These are phyloP conservation scores for Hirtodrosophila confusa DNA, from an alignment of 2,888 invertebrate species.

Conservation along the genomic window DNA sequence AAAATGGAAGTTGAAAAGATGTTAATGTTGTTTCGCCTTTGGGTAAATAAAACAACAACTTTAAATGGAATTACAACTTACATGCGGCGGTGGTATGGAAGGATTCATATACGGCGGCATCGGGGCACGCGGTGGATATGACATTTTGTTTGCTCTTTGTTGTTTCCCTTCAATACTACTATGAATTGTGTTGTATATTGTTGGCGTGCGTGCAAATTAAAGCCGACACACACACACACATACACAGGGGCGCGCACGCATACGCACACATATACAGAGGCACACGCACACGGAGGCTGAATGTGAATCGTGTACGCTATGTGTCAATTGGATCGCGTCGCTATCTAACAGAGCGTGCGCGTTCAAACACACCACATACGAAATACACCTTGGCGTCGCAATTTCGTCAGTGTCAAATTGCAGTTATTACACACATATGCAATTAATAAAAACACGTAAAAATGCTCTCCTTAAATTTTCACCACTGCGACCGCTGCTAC, in stretches of 20 bases:
- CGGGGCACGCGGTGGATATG: slow-evolving; percentile 94
- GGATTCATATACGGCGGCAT: slow-evolving; percentile 91
- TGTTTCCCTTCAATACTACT: slow-evolving; percentile 30
- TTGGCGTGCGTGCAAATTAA: slow-evolving; percentile 64
- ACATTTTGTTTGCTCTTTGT: slow-evolving; percentile 86
- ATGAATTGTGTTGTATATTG: slow-evolving; percentile 23
- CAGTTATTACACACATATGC: slow-evolving; percentile 31
- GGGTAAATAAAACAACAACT: neutral
- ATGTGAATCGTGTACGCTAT: slow-evolving; percentile 60
- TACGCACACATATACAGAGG: slow-evolving; percentile 22
- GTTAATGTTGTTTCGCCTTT: too few relatives aligned
- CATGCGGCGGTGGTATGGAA: slow-evolving; percentile 87
- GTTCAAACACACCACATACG: slow-evolving; percentile 25
- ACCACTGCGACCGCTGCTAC: slow-evolving; percentile 59
- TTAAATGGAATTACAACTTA: slow-evolving; percentile 47
- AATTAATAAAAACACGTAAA: slow-evolving; percentile 50
- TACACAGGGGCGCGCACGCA: slow-evolving; percentile 18
- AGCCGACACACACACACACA: slow-evolving; percentile 66
- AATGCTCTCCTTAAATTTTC: slow-evolving; percentile 51
- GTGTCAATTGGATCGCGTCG: slow-evolving; percentile 29
- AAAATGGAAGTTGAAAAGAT: slow-evolving; percentile 52
- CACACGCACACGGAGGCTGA: slow-evolving; percentile 40
- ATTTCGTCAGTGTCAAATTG: slow-evolving; percentile 2
- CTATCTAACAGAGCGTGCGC: slow-evolving; percentile 22
- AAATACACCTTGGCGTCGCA: neutral